Conservation (phyloP, 1,140 invertebrate species). For the Hestina assimilis region DNA sequence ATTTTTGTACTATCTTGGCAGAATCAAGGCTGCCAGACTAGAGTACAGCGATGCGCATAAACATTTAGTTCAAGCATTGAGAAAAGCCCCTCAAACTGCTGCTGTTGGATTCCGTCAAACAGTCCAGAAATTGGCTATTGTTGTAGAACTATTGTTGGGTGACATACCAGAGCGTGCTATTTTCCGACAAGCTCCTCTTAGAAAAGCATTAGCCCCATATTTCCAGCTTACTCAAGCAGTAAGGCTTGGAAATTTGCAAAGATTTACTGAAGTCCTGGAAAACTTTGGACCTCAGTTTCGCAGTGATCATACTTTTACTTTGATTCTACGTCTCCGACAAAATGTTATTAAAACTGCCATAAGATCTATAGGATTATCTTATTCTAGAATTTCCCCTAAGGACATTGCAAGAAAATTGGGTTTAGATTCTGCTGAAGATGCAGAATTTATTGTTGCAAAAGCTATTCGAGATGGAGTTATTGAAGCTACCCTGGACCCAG, state of each 20-base stretch:
- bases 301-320: conserved; percentile 94
- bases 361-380: conserved; percentile 96
- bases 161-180: conserved; percentile 97
- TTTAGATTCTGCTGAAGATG: conserved; percentile 97
- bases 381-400: conserved; percentile 96
- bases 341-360: conserved; percentile 99
- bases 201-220: conserved; percentile 94
- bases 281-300: conserved; percentile 93
- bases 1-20: conserved; percentile 97
- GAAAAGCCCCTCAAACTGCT: conserved; percentile 97
- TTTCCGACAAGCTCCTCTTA: conserved; percentile 91
- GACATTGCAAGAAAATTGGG: conserved; percentile 97
- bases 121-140: conserved; percentile 96
- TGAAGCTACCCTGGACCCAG: conserved; percentile 97
- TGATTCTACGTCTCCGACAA: conserved; percentile 96
- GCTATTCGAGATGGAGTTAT: conserved; percentile 99
- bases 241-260: conserved; percentile 94
- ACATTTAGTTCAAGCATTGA: conserved; percentile 94
- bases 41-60: conserved; percentile 98
- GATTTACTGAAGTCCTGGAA: conserved; percentile 96
- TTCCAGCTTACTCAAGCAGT: conserved; percentile 99
- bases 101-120: conserved; percentile 99
- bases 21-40: conserved; percentile 97
- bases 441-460: conserved; percentile 99
- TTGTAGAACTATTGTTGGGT: conserved; percentile 96